Evolutionary conservation across 2,888 invertebrate species (phyloP).

Genomic region (Sympetrum striolatum): DNA sequence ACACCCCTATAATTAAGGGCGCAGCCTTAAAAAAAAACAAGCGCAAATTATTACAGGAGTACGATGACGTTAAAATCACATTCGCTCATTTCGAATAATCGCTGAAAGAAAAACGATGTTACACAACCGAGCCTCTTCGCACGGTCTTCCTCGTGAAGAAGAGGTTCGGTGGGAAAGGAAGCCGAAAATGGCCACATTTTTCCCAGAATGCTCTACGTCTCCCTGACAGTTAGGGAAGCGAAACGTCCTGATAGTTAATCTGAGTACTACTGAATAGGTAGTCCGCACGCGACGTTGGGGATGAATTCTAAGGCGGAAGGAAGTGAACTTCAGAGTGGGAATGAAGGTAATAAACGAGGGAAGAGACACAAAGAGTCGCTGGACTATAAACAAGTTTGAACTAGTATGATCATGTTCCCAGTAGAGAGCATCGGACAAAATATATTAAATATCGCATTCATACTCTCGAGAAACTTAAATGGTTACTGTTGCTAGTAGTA

Average conservation of each 20-base stretch:
- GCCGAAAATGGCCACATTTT: neutral
- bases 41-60: neutral
- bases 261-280: neutral
- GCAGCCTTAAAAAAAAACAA: neutral
- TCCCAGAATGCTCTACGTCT: slow-evolving; percentile 4
- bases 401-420: no score
- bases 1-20: neutral
- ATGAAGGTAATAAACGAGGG: neutral
- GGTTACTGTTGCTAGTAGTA: no score
- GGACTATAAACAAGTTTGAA: no score
- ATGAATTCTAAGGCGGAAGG: neutral
- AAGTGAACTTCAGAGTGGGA: neutral
- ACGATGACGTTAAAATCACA: neutral
- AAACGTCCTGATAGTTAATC: neutral
- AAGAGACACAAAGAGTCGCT: neutral
- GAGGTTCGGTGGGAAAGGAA: neutral
- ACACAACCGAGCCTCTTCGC: neutral
- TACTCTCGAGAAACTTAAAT: no score
- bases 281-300: slow-evolving; percentile 6
- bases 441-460: no score
- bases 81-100: neutral
- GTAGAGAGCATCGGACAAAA: no score
- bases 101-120: neutral
- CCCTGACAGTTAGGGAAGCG: neutral
- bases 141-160: neutral